Percentiles rank a stretch among this genome's conserved stretches.
phyloP scores from a whole-genome alignment of 2,113 vertebrate genomes.

The Blennius ocellaris region DNA sequence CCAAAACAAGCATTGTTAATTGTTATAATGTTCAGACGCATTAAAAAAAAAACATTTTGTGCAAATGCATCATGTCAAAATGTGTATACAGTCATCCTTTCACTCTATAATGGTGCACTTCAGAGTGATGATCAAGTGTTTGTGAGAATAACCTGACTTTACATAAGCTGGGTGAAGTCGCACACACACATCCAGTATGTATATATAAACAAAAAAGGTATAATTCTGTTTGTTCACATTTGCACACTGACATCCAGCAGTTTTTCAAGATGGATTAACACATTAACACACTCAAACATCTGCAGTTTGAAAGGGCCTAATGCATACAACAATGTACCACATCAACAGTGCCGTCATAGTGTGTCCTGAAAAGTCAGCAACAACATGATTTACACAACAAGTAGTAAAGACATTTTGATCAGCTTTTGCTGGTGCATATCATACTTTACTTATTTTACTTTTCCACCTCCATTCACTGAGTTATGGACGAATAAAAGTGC shows the following conservation, averaged over 20 bases:
- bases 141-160: conserved; percentile 25
- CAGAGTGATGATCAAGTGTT: conserved; percentile 18
- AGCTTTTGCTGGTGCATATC: background rate
- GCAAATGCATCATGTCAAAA: conserved; percentile 17
- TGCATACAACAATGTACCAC: conserved; percentile 6
- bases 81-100: conserved; percentile 12
- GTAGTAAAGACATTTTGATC: background rate
- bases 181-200: background rate
- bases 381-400: background rate
- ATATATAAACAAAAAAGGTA: background rate
- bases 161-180: conserved; percentile 9
- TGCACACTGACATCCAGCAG: background rate
- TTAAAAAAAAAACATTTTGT: background rate
- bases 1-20: conserved; percentile 2
- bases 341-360: conserved; percentile 34
- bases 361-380: background rate
- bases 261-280: background rate
- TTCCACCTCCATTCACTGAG: no score
- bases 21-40: background rate
- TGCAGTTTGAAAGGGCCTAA: conserved; percentile 1
- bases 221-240: conserved; percentile 18
- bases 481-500: no score
- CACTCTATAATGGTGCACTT: background rate
- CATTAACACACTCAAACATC: conserved; percentile 45
- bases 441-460: no score